Evolutionary conservation across 1,140 invertebrate species (phyloP), one percentile per base, ranked within the genome.

Genomic region (Plectrocnemia conspersa): DNA sequence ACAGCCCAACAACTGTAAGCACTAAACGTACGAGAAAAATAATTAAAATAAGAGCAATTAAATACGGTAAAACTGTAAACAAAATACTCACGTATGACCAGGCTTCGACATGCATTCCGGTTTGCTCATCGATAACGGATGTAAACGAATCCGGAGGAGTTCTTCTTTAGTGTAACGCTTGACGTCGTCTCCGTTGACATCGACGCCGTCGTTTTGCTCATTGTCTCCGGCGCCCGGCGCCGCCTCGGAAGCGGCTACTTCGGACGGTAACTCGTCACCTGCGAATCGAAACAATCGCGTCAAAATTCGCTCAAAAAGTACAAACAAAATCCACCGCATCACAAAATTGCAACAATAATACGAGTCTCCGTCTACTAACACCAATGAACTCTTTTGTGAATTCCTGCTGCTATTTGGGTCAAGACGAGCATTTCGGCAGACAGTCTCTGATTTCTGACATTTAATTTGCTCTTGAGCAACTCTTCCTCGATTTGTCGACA

Each of bases 51-150:
- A 3, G 7, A 24, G 13, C 19, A 40, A 5, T 38, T 5, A 42
- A 29, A 42, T 4, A 16, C 10, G 18, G 19, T 21, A 33, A 13
- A 42, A 42, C 2, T 10, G 23, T 40, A 23, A 25, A 41, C 15
- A n/a, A 44, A 11, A 32, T 40, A 70, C 68, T 67, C 67, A 80
- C 78, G 74, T 76, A 58, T 80, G 79, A 64, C 76, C 79, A 52
- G 72, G 77, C 52, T 68, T 68, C 59, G 81, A 77, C 58, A 84
- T 71, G 64, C 73, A 78, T 46, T 77, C 74, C 21, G 83, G 79
- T 52, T 78, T 72, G 2, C 66, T 68, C 63, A 77, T 80, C 29
- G 82, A 78, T 55, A 81, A 68, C 53, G 80, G 78, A 62, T 74
- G 75, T 62, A 68, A 67, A 32, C 78, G 76, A 52, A 84, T 75